A percentile compares a stretch with the other conserved stretches of the same genome.
These are phyloP conservation scores for Thymelicus acteon DNA, from an alignment of 2,888 invertebrate species.

Conservation along the genomic window DNA sequence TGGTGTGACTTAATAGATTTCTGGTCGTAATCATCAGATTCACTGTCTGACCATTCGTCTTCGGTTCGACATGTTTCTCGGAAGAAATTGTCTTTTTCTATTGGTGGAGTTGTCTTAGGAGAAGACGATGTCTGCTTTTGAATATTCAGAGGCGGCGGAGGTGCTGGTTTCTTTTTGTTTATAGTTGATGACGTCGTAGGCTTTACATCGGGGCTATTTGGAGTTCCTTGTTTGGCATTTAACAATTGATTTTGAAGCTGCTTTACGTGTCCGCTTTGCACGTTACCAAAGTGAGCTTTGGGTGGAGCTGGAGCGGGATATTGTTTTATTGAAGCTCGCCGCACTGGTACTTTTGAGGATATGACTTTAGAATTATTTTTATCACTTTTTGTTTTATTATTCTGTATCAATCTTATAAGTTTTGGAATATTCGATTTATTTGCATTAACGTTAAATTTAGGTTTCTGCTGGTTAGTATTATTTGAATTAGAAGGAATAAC, in stretches of 20 bases:
- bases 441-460: conserved; percentile 38
- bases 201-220: conserved; percentile 54
- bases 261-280: conserved; percentile 78
- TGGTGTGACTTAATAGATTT: conserved; percentile 50
- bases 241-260: conserved; percentile 77
- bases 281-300: conserved; percentile 75
- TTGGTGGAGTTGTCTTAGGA: conserved; percentile 50
- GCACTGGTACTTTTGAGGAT: conserved; percentile 73
- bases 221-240: conserved; percentile 57
- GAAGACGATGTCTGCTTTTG: conserved; percentile 56
- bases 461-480: conserved; percentile 13
- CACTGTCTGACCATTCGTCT: conserved; percentile 85
- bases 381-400: conserved; percentile 64
- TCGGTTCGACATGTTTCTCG: conserved; percentile 87
- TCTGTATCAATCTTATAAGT: conserved; percentile 61
- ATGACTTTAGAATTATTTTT: conserved; percentile 67
- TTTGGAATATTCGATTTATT: conserved; percentile 77
- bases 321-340: conserved; percentile 70
- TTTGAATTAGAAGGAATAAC: background rate
- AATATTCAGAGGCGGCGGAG: conserved; percentile 56
- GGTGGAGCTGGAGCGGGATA: conserved; percentile 76
- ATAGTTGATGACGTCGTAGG: conserved; percentile 65
- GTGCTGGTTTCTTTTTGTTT: conserved; percentile 69
- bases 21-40: conserved; percentile 66
- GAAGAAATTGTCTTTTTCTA: conserved; percentile 78